A percentile compares a stretch with the other conserved stretches of the same genome.
Evolutionary conservation across 2,888 invertebrate species (phyloP).

Genomic region (Eilema caniola): DNA sequence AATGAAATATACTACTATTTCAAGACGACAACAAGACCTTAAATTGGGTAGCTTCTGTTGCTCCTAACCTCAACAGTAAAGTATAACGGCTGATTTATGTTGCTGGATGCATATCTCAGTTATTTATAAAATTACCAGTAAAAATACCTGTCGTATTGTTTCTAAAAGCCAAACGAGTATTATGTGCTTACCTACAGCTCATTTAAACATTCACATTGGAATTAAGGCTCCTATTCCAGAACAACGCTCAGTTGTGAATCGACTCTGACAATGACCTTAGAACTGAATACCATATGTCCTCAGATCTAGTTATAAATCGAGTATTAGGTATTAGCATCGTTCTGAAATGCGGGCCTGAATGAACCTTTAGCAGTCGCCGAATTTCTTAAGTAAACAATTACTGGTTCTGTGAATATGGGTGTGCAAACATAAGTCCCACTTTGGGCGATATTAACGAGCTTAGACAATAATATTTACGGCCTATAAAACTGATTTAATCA

Average conservation of each 20-base stretch:
- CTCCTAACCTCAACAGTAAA: background rate
- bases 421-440: conserved; percentile 15
- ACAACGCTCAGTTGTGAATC: too few species aligned
- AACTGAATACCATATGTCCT: too few species aligned
- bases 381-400: conserved; percentile 25
- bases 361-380: background rate
- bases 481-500: conserved; percentile 23
- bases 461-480: conserved; percentile 20
- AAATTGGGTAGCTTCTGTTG: background rate
- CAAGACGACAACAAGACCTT: background rate
- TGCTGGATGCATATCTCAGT: background rate
- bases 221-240: background rate
- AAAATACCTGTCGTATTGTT: background rate
- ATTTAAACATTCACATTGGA: conserved; percentile 3
- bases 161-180: background rate
- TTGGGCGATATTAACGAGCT: conserved; percentile 16
- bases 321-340: too few species aligned
- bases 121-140: background rate
- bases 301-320: too few species aligned
- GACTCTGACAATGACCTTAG: too few species aligned
- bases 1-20: background rate
- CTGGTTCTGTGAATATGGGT: conserved; percentile 14
- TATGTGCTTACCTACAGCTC: background rate
- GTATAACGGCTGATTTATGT: background rate
- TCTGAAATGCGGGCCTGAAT: background rate